Evolutionary conservation across 2,888 invertebrate genomes (phyloP), one percentile per base, ranked within the genome.

Genomic region (Ceratothoa steindachneri): DNA sequence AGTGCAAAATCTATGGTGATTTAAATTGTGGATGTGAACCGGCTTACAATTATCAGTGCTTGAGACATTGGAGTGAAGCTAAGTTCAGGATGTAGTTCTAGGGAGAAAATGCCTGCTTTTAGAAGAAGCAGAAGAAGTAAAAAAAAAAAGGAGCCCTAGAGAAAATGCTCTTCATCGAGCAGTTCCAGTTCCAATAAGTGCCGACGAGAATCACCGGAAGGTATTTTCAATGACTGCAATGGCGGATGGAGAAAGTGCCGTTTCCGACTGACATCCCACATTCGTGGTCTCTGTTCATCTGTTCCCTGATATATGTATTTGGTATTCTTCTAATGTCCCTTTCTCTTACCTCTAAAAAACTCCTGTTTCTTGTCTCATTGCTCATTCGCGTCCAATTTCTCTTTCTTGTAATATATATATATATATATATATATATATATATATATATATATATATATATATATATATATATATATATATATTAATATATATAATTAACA

Each of bases 31-130:
- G 60, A 7, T 60, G 60, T 24, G 60, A 60, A 60, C 60, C 60
- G 12, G 60, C 60, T 60, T 60, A 60, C 24, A 60, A 60, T 60
- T 60, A 60, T 60, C 60, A 60, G 27, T 60, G 60, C 24, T 24
- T 60, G 2, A 60, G 24, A 60, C 60, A 60, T 60, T 60, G 60
- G 60, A 60, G 60, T 24, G 19, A n/a, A 60, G 27, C 60, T 9
- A 60, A 60, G 2, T 60, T 60, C 60, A 60, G 24, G 24, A 60
- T 22, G 12, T 24, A 60, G 24, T 24, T 60, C 12, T 60, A 60
- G 19, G 24, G 22, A 24, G 60, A 60, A 60, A 24, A 60, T 3
- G 22, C 60, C 24, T 60, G 60, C 24, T 60, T 24, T 12, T 22
- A 60, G 27, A 60, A 60, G 24, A 60, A 7, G 9, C n/a, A 41